phyloP scores from a whole-genome alignment of 2,797 vertebrate species.

The Sebastes flavidus region DNA sequence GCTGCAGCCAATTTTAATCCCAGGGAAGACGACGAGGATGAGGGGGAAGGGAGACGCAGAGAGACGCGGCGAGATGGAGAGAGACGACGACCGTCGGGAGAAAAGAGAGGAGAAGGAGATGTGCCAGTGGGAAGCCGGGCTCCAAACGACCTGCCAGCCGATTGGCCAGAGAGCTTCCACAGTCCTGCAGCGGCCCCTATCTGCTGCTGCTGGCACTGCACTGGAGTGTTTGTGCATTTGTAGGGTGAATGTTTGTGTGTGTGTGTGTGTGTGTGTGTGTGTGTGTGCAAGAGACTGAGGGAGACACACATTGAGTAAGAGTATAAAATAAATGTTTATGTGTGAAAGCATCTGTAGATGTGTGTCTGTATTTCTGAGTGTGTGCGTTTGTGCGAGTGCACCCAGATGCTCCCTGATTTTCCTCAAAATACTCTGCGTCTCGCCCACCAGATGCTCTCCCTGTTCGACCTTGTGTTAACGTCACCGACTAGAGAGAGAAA shows the following conservation, averaged over 20 bases:
- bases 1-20: conserved; percentile 68
- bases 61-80: conserved; percentile 60
- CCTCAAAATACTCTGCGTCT: conserved; percentile 78
- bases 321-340: conserved; percentile 62
- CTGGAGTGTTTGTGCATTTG: conserved; percentile 19
- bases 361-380: conserved; percentile 59
- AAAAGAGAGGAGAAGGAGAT: conserved; percentile 74
- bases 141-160: conserved; percentile 70
- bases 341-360: conserved; percentile 18
- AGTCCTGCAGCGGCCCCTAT: conserved; percentile 79
- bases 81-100: conserved; percentile 73
- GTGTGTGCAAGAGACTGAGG: conserved; percentile 8
- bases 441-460: conserved; percentile 82
- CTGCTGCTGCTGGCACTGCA: conserved; percentile 61
- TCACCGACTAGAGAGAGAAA: conserved; percentile 65
- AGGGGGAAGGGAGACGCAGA: conserved; percentile 62
- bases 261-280: too few species aligned
- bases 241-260: neutral
- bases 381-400: conserved; percentile 55
- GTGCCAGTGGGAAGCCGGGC: conserved; percentile 76
- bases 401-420: conserved; percentile 81
- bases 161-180: conserved; percentile 69
- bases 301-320: conserved; percentile 7
- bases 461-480: conserved; percentile 75
- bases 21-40: conserved; percentile 46